phyloP scores from a whole-genome alignment of 2,888 invertebrate genomes.

The Epirrita christyi region DNA sequence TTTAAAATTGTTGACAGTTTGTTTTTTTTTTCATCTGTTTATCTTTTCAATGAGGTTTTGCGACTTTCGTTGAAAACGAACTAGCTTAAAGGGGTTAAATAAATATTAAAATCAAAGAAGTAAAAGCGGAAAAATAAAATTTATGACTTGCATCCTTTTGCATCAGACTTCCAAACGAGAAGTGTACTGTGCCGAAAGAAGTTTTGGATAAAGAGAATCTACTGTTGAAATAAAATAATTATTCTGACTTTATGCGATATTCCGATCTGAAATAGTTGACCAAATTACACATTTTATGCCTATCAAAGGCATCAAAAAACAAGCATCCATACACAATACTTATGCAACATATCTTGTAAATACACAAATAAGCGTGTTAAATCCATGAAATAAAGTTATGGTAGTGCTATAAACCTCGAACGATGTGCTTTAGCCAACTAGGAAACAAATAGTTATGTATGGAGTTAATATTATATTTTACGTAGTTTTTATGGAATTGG shows the following conservation, averaged over 20 bases:
- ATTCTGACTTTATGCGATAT: too few relatives aligned
- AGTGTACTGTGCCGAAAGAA: too few relatives aligned
- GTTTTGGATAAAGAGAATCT: too few relatives aligned
- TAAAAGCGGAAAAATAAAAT: too few relatives aligned
- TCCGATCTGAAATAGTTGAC: too few relatives aligned
- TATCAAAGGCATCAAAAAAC: neutral
- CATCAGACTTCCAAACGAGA: too few relatives aligned
- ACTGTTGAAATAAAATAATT: too few relatives aligned
- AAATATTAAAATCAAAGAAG: too few relatives aligned
- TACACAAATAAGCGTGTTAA: conserved; percentile 32
- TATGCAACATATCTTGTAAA: conserved; percentile 15
- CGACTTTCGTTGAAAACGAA: neutral
- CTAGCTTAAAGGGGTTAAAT: neutral
- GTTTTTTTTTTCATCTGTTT: conserved; percentile 32
- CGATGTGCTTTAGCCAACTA: conserved; percentile 27
- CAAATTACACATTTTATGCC: too few relatives aligned
- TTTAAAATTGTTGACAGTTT: conserved; percentile 36
- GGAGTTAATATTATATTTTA: conserved; percentile 56
- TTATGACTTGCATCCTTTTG: too few relatives aligned
- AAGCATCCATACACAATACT: neutral
- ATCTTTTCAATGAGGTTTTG: neutral
- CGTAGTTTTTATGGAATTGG: conserved; percentile 56
- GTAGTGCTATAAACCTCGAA: conserved; percentile 25
- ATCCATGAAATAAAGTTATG: conserved; percentile 33
- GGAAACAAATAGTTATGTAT: conserved; percentile 46